Conservation (phyloP, 2,888 invertebrate species). For the Stictocephala bisonia region DNA sequence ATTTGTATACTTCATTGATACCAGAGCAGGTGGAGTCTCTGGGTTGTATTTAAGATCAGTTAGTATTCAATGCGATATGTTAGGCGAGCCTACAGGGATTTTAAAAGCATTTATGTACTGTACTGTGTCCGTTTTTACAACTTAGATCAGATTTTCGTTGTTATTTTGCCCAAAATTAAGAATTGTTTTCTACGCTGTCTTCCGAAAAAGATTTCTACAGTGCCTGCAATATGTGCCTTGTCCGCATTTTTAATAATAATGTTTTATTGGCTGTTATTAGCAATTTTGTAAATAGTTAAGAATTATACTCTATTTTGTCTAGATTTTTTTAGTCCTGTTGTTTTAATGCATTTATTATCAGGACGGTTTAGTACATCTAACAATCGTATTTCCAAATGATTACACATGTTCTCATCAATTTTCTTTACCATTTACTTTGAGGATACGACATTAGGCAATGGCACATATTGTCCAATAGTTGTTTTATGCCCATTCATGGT, state of each 20-base stretch:
- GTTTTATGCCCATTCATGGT: too few species aligned
- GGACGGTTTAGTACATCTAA: too few species aligned
- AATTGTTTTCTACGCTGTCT: conserved; percentile 20
- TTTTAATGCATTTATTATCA: too few species aligned
- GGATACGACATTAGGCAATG: too few species aligned
- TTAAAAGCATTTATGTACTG: background rate
- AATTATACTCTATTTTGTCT: too few species aligned
- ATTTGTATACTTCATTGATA: conserved; percentile 30
- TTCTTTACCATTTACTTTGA: too few species aligned
- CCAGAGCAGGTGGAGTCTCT: conserved; percentile 34
- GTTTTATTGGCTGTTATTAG: too few species aligned
- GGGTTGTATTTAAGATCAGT: background rate
- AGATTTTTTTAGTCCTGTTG: too few species aligned
- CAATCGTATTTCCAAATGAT: too few species aligned
- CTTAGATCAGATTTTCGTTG: background rate
- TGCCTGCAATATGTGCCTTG: conserved; percentile 46
- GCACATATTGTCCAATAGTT: conserved; percentile 29
- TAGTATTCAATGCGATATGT: conserved; percentile 21
- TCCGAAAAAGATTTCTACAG: conserved; percentile 26
- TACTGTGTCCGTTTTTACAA: background rate
- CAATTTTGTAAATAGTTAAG: conserved; percentile 4
- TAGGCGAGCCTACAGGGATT: conserved; percentile 32
- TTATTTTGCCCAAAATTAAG: conserved; percentile 4
- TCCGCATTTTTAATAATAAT: conserved; percentile 11
- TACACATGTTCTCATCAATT: too few species aligned